Percentiles rank a stretch among this genome's conserved stretches.
Conservation (phyloP, 1,140 invertebrate genomes). For the Drosophila guanche region DNA sequence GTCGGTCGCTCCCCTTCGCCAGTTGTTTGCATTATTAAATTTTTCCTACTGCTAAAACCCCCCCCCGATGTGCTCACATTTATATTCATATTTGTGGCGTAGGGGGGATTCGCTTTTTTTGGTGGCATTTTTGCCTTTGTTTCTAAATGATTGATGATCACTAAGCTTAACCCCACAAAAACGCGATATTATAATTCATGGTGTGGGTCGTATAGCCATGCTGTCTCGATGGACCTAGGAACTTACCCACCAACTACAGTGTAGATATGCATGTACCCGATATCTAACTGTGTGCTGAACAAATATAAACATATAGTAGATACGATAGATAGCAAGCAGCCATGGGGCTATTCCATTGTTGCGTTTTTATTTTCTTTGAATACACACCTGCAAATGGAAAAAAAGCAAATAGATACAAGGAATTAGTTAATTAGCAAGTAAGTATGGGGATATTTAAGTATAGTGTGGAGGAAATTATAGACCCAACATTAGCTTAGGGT, state of each 20-base stretch:
- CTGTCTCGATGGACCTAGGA: slow-evolving; percentile 37
- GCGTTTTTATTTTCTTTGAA: slow-evolving; percentile 28
- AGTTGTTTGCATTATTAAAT: slow-evolving; percentile 61
- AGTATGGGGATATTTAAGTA: slow-evolving; percentile 12
- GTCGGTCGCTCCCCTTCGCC: slow-evolving; percentile 11
- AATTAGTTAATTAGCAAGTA: slow-evolving; percentile 45
- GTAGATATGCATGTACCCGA: slow-evolving; percentile 29
- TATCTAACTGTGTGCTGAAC: slow-evolving; percentile 5
- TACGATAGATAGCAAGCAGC: slow-evolving; percentile 16
- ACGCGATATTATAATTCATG: slow-evolving; percentile 51
- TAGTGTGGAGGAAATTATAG: slow-evolving; percentile 11
- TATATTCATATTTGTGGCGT: slow-evolving; percentile 73
- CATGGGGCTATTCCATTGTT: not conserved
- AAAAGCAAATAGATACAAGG: slow-evolving; percentile 36
- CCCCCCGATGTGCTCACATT: slow-evolving; percentile 48
- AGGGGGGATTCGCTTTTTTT: slow-evolving; percentile 41
- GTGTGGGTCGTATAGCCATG: slow-evolving; percentile 50
- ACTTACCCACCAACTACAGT: slow-evolving; percentile 25
- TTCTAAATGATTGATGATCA: slow-evolving; percentile 73
- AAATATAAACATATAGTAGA: slow-evolving; percentile 33
- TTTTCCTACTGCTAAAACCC: slow-evolving; percentile 61
- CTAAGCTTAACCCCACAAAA: slow-evolving; percentile 48
- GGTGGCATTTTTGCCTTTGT: slow-evolving; percentile 42
- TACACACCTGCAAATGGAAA: slow-evolving; percentile 68
- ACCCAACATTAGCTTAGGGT: too few species aligned